phyloP scores from a whole-genome alignment of 2,797 vertebrate species.

The Ambastaia sidthimunki region DNA sequence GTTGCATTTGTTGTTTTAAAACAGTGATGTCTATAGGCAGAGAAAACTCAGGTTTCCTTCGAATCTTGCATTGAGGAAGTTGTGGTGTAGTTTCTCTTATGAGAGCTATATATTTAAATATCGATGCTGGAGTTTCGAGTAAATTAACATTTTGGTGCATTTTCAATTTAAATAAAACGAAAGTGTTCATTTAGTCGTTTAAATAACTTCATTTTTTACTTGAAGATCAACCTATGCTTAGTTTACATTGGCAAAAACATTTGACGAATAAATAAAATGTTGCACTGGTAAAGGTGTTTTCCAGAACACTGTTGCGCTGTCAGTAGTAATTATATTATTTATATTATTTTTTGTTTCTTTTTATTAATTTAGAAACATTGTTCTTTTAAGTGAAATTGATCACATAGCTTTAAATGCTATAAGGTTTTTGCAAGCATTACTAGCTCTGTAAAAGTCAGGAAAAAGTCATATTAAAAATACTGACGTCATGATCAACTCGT shows the following conservation, averaged over 20 bases:
- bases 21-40: constrained; percentile 66
- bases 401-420: no score
- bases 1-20: constrained; percentile 56
- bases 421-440: no score
- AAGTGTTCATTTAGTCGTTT: constrained; percentile 49
- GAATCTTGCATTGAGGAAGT: constrained; percentile 58
- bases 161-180: constrained; percentile 82
- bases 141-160: constrained; percentile 70
- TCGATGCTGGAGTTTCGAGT: constrained; percentile 76
- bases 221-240: background rate
- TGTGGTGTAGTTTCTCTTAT: constrained; percentile 75
- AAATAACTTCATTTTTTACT: background rate
- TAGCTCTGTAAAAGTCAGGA: no score
- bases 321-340: background rate
- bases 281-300: no score
- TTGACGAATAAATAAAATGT: no score
- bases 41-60: constrained; percentile 87
- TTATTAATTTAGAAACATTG: no score
- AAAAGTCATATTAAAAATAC: background rate
- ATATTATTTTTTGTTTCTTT: no score
- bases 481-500: background rate
- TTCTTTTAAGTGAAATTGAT: no score
- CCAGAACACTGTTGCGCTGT: background rate
- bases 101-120: constrained; percentile 50
- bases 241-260: background rate